Base-by-base conservation (phyloP, 2,888 invertebrate genomes). In the Callyntrura sp. region DNA sequence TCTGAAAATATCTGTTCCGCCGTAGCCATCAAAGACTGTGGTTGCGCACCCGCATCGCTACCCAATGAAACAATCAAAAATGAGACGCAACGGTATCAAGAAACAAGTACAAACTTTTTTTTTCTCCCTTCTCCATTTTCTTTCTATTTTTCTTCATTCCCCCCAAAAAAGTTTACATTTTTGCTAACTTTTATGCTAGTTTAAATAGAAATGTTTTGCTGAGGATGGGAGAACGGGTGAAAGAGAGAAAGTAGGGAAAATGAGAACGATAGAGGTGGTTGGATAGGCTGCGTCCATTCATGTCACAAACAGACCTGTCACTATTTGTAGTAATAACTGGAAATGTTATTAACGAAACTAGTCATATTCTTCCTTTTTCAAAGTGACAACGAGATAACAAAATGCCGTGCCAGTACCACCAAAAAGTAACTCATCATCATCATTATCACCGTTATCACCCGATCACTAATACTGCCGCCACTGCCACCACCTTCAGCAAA, bases 241-340 rank as follows among this genome's bases (percentile, higher is more conserved):
- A 11, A 51, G 51, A 51, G 51, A 51, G 51, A n/a, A n/a, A 51
- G 51, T n/a, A n/a, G n/a, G n/a, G n/a, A n/a, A n/a, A 35, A 35
- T 35, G 35, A 35, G 6, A 35, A 35, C 6, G 35, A 35, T 35
- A 35, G 35, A 2, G 51, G 51, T 51, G 51, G 51, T 14, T 23
- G 60, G 23, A 20, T 60, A 55, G 20, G 11, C 35, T 62, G 62
- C 23, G n/a, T 62, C 6, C 62, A 62, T 62, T 62, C 62, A 17
- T 65, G 65, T 65, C 28, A 65, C 65, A 65, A 51, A n/a, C 51
- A 51, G 51, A 51, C n/a, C n/a, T 51, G 11, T 51, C 35, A 35
- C 35, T 35, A 4, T 35, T 4, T 35, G 6, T 35, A 35, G 6
- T 35, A 35, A 35, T 35, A 35, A 35, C 35, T 51, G 9, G n/a